Percentiles rank a stretch among this genome's conserved stretches.
Evolutionary conservation across 2,797 vertebrate genomes (phyloP).

Genomic region (Myotis planiceps): DNA sequence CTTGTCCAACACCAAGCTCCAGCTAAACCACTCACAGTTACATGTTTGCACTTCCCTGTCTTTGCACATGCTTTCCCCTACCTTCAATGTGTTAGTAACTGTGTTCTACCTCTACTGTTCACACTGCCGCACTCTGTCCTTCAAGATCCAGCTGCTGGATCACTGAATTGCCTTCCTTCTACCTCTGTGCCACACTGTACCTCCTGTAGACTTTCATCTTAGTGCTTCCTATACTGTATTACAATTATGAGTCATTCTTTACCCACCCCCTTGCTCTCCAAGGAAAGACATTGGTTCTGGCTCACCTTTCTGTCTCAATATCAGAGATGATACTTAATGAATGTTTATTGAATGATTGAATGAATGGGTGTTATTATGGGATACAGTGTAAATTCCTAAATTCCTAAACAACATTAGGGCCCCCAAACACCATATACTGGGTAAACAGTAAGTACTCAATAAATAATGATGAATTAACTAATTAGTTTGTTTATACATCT

Average conservation of each 20-base stretch:
- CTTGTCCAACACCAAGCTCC: neutral
- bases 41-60: neutral
- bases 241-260: neutral
- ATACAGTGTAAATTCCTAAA: neutral
- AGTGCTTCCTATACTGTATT: neutral
- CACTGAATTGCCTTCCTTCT: neutral
- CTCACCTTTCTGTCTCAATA: neutral
- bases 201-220: neutral
- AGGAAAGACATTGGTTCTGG: neutral
- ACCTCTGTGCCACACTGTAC: neutral
- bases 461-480: neutral
- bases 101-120: neutral
- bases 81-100: neutral
- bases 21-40: neutral
- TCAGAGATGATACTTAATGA: neutral
- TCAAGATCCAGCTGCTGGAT: neutral
- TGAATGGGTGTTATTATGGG: neutral
- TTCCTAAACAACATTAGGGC: neutral
- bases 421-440: neutral
- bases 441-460: neutral
- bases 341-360: neutral
- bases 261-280: neutral
- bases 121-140: neutral
- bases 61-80: neutral
- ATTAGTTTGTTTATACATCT: neutral